These are phyloP conservation scores for Artibeus lituratus DNA, from an alignment of 2,797 vertebrate species.

Conservation along the genomic window DNA sequence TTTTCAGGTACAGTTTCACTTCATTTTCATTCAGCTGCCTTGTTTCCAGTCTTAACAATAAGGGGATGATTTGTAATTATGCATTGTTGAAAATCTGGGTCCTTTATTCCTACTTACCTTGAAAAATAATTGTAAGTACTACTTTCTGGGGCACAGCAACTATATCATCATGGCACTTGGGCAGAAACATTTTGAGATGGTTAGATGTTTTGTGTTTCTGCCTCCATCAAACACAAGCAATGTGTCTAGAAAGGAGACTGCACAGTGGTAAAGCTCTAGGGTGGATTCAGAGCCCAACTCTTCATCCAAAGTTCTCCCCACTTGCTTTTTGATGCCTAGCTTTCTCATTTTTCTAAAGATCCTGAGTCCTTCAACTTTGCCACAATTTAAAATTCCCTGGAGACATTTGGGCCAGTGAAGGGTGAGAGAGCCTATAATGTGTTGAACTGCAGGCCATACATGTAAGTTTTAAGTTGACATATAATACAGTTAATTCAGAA, in stretches of 20 bases:
- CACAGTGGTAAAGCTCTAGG: neutral
- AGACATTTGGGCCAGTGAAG: neutral
- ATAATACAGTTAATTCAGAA: neutral
- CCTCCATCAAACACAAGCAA: neutral
- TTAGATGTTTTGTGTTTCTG: neutral
- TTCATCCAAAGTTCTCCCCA: neutral
- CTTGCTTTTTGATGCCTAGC: neutral
- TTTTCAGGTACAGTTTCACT: neutral
- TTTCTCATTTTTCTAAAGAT: neutral
- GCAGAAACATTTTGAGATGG: neutral
- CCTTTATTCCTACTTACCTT: conserved; percentile 14
- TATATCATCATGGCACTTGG: neutral
- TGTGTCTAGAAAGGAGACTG: neutral
- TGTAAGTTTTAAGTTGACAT: neutral
- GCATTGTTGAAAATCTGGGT: neutral
- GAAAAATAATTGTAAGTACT: neutral
- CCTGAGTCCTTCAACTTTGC: neutral
- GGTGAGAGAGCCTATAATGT: neutral
- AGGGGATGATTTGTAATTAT: neutral
- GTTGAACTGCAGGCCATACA: neutral
- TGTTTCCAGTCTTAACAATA: conserved; percentile 37
- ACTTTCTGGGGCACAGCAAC: conserved; percentile 22
- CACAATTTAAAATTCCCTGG: neutral
- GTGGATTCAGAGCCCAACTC: neutral
- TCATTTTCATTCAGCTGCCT: neutral